Percentiles rank a stretch among this genome's conserved stretches.
These are phyloP conservation scores for Coronaproctus castanopsis DNA, from an alignment of 2,888 invertebrate genomes.

Conservation along the genomic window DNA sequence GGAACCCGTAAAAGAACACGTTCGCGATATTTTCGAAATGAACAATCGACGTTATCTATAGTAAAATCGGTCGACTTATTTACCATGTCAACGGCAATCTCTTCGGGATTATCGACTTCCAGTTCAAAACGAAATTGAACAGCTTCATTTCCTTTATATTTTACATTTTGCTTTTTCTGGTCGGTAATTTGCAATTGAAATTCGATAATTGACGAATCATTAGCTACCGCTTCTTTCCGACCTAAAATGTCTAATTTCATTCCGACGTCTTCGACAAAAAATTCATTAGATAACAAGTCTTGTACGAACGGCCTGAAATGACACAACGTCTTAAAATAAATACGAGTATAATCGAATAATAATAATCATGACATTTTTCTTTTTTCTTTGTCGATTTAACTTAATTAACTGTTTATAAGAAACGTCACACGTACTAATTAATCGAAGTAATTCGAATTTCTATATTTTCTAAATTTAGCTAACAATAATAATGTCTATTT, in stretches of 20 bases:
- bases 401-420: background rate
- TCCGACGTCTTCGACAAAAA: slow-evolving; percentile 88
- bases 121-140: slow-evolving; percentile 97
- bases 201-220: slow-evolving; percentile 44
- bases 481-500: no score
- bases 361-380: background rate
- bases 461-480: no score
- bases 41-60: no score
- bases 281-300: slow-evolving; percentile 82
- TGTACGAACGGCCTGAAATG: slow-evolving; percentile 62
- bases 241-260: slow-evolving; percentile 53
- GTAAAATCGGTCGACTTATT: no score
- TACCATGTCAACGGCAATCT: slow-evolving; percentile 84
- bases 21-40: no score
- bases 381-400: background rate
- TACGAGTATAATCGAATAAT: no score
- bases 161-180: slow-evolving; percentile 88
- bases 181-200: slow-evolving; percentile 85
- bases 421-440: background rate
- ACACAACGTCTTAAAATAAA: no score
- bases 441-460: no score
- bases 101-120: slow-evolving; percentile 73
- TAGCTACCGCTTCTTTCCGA: slow-evolving; percentile 32
- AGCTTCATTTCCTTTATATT: slow-evolving; percentile 96
- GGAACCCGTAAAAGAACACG: no score